These are phyloP conservation scores for Drosophila arawakana DNA, from an alignment of 1,140 invertebrate species.

Conservation along the genomic window DNA sequence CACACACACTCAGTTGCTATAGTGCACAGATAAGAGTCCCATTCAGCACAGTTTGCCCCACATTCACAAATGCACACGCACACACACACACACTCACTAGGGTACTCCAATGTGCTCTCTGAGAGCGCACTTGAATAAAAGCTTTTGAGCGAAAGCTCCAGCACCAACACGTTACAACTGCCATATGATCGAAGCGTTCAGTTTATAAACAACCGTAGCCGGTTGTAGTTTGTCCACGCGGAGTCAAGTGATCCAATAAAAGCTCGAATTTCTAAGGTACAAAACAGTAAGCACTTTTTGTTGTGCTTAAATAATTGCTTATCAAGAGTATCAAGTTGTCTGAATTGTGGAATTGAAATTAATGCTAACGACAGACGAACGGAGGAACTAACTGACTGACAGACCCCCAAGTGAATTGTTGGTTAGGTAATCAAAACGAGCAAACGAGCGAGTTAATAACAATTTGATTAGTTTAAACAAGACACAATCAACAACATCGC, in stretches of 20 bases:
- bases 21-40: slow-evolving; percentile 7
- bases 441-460: slow-evolving; percentile 12
- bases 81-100: neutral
- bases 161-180: slow-evolving; percentile 29
- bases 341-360: slow-evolving; percentile 47
- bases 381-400: slow-evolving; percentile 10
- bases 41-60: slow-evolving; percentile 28
- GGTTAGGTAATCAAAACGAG: slow-evolving; percentile 59
- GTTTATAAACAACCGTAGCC: slow-evolving; percentile 73
- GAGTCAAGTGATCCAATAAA: neutral
- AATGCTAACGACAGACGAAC: slow-evolving; percentile 21
- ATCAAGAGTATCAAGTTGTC: slow-evolving; percentile 50
- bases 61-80: slow-evolving; percentile 2
- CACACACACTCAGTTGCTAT: neutral
- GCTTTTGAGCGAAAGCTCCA: slow-evolving; percentile 44
- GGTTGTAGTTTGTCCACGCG: slow-evolving; percentile 37
- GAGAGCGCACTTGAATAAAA: slow-evolving; percentile 15
- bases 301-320: slow-evolving; percentile 57
- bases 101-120: no score
- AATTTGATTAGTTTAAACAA: slow-evolving; percentile 26
- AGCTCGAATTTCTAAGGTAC: slow-evolving; percentile 17
- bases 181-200: slow-evolving; percentile 65
- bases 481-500: slow-evolving; percentile 29
- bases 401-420: slow-evolving; percentile 32
- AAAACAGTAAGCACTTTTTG: slow-evolving; percentile 36